Evolutionary conservation across 2,113 vertebrate genomes (phyloP).

Genomic region (Gobio gobio): DNA sequence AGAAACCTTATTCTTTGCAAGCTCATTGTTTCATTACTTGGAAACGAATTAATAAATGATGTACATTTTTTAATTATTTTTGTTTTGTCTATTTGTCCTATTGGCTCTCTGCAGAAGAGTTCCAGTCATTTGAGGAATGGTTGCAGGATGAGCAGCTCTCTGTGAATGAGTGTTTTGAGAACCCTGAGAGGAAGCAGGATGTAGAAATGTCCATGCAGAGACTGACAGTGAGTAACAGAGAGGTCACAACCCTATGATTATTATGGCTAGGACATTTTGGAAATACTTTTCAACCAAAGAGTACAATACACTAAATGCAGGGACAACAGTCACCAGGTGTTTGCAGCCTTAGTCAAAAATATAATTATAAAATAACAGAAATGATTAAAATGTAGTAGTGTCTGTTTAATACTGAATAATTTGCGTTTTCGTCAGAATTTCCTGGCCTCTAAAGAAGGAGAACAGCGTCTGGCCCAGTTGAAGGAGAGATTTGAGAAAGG

Average conservation of each 20-base stretch:
- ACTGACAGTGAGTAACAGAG: conserved; percentile 77
- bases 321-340: not conserved
- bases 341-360: not conserved
- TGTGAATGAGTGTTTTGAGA: conserved; percentile 89
- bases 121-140: conserved; percentile 85
- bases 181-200: conserved; percentile 77
- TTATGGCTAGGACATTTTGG: not conserved
- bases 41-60: not conserved
- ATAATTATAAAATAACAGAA: not conserved
- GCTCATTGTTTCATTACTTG: not conserved
- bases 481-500: conserved; percentile 76
- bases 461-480: conserved; percentile 79
- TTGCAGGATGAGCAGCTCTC: conserved; percentile 82
- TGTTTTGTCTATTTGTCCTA: not conserved
- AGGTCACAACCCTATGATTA: not conserved
- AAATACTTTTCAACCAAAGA: not conserved
- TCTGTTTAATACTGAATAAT: not conserved
- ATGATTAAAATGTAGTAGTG: not conserved
- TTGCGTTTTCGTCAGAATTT: conserved; percentile 76
- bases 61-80: not conserved
- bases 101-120: conserved; percentile 78
- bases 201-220: conserved; percentile 81
- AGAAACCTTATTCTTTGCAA: not conserved
- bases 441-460: conserved; percentile 80
- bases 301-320: not conserved